These are phyloP conservation scores for Penaeus indicus DNA, from an alignment of 1,140 invertebrate species.

Conservation along the genomic window DNA sequence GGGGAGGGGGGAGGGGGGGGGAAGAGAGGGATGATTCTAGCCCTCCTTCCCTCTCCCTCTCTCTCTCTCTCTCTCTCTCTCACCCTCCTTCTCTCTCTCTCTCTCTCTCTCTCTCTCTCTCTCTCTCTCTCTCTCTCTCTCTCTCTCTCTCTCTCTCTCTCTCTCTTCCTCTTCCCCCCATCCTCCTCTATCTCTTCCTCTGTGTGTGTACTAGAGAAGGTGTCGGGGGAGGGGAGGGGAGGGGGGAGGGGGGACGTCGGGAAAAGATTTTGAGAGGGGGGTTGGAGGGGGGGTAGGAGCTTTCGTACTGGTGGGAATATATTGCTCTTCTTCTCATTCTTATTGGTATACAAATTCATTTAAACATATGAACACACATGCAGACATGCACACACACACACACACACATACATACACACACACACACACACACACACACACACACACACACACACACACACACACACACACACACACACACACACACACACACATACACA, in stretches of 20 bases:
- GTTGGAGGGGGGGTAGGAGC: background rate
- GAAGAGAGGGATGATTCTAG: background rate
- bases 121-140: background rate
- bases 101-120: no score
- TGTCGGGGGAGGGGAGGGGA: background rate
- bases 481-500: no score
- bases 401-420: no score
- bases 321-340: background rate
- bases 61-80: constrained; percentile 38
- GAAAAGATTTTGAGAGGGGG: background rate
- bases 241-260: background rate
- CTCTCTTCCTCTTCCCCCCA: no score
- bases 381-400: background rate
- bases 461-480: no score
- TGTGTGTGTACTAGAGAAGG: background rate
- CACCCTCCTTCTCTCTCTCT: no score
- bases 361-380: background rate
- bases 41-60: no score
- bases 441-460: no score
- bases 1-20: background rate
- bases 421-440: no score
- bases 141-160: constrained; percentile 32
- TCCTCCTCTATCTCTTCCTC: no score
- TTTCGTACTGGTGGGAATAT: background rate
- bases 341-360: background rate